phyloP scores from a whole-genome alignment of 1,140 invertebrate species.

The Heliconius melpomene region DNA sequence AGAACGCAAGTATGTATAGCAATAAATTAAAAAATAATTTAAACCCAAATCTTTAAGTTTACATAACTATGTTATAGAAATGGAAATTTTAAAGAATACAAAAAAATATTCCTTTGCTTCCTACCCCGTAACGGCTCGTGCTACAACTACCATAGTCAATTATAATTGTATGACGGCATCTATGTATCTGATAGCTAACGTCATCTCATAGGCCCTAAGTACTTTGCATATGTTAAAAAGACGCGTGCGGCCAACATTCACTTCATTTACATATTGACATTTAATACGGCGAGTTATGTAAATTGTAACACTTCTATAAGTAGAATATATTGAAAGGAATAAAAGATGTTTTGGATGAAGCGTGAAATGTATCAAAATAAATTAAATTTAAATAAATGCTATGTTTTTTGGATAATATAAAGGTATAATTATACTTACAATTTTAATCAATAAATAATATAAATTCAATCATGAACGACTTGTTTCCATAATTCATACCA shows the following conservation, averaged over 20 bases:
- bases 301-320: slow-evolving; percentile 30
- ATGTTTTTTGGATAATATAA: too few relatives aligned
- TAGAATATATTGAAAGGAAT: slow-evolving; percentile 12
- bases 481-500: too few relatives aligned
- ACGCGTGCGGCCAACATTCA: slow-evolving; percentile 57
- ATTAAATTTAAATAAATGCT: too few relatives aligned
- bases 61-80: not conserved
- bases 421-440: too few relatives aligned
- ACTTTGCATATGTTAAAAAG: slow-evolving; percentile 67
- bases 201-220: slow-evolving; percentile 61
- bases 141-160: slow-evolving; percentile 44
- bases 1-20: too few relatives aligned
- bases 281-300: slow-evolving; percentile 22
- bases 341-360: not conserved
- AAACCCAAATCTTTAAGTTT: not conserved
- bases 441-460: too few relatives aligned
- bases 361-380: not conserved
- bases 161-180: slow-evolving; percentile 69
- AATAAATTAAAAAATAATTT: too few relatives aligned
- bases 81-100: slow-evolving; percentile 17
- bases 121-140: slow-evolving; percentile 49
- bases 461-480: too few relatives aligned
- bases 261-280: slow-evolving; percentile 56
- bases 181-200: slow-evolving; percentile 30
- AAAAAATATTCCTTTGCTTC: slow-evolving; percentile 48